phyloP scores from a whole-genome alignment of 2,888 invertebrate species.

The Magallana nippona region DNA sequence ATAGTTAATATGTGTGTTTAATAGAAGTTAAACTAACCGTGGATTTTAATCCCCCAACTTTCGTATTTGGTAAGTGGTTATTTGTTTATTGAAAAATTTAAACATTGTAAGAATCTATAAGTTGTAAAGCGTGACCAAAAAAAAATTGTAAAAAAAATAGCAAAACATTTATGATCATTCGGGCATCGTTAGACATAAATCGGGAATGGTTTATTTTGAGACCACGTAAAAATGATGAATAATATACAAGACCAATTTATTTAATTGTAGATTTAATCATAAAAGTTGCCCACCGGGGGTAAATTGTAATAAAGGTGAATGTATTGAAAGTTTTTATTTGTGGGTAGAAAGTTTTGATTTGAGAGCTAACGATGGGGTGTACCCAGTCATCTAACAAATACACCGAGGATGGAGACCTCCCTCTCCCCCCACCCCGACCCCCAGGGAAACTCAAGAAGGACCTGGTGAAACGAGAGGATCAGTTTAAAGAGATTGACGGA shows the following conservation, averaged over 20 bases:
- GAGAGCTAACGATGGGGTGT: neutral
- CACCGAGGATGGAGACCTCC: neutral
- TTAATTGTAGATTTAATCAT: neutral
- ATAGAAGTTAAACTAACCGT: no score
- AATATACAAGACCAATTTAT: conserved; percentile 4
- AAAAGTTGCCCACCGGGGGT: neutral
- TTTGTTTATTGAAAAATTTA: no score
- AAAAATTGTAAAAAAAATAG: no score
- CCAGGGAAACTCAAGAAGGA: conserved; percentile 51
- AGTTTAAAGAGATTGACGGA: conserved; percentile 58
- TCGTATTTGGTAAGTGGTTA: no score
- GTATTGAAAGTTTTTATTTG: neutral
- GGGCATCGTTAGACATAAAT: neutral
- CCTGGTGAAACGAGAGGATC: conserved; percentile 46
- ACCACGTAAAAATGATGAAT: neutral
- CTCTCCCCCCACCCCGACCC: conserved; percentile 50
- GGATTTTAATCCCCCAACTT: no score
- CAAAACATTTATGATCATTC: neutral
- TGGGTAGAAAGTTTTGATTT: neutral
- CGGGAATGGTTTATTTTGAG: neutral
- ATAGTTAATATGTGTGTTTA: no score
- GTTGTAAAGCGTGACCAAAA: no score
- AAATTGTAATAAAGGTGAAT: neutral
- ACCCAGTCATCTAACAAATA: neutral
- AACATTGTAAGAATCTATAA: no score